phyloP scores from a whole-genome alignment of 1,140 invertebrate species.

The Protaetia brevitarsis region DNA sequence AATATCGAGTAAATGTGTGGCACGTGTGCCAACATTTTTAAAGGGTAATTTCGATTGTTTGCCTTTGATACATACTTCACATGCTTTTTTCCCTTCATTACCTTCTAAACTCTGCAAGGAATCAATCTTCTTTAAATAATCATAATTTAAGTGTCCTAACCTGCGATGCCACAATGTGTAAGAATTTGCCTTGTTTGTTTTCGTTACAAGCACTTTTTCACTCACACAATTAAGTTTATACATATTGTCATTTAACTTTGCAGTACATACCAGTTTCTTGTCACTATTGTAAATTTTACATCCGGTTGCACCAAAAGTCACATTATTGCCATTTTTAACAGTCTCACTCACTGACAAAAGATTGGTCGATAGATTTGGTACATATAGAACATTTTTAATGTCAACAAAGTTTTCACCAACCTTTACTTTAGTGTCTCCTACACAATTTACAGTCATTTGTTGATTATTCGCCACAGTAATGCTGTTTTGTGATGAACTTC shows the following conservation, averaged over 20 bases:
- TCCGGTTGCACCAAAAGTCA: neutral
- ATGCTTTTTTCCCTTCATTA: no score
- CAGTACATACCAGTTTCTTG: neutral
- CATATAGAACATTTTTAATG: neutral
- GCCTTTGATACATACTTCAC: no score
- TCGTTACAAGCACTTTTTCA: no score
- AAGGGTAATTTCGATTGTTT: no score
- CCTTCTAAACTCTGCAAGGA: no score
- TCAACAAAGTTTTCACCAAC: neutral
- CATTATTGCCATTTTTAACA: neutral
- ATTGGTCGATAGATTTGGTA: neutral
- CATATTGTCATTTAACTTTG: neutral
- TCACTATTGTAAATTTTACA: neutral
- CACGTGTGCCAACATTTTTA: no score
- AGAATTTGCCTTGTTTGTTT: no score
- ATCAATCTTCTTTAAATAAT: no score
- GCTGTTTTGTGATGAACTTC: neutral
- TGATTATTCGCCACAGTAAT: neutral
- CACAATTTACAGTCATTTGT: neutral
- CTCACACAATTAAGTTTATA: neutral
- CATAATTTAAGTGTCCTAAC: no score
- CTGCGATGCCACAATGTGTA: no score
- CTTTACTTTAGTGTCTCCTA: neutral
- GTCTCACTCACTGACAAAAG: neutral
- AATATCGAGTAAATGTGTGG: no score